Evolutionary conservation across 2,888 invertebrate genomes (phyloP), one percentile per base, ranked within the genome.

Genomic region (Desoria tigrina): DNA sequence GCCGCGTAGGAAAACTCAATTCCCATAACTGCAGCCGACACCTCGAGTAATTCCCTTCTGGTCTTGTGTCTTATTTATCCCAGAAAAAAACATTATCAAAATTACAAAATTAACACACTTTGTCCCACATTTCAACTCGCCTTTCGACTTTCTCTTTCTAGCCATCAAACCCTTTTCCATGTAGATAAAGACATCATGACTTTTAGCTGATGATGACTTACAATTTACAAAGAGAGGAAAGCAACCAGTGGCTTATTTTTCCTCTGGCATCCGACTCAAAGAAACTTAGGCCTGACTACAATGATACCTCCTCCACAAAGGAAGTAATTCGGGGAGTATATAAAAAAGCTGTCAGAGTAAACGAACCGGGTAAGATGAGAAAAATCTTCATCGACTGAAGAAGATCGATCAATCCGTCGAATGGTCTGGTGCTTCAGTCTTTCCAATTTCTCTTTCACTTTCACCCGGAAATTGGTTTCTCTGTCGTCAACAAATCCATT

Each of bases 1-100:
- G 95, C 96, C 0, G 97, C 94, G 79, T 97, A 97, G 0, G 96
- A 94, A 81, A 97, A 94, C 80, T 97, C 96, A 1, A 72, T 95
- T 1, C 97, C 96, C 90, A 94, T 95, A 0, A 97, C 95, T 0
- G 94, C 94, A 0, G 94, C 90, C 23, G 94, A 95, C 72, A 96
- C 87, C 11, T 92, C 84, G 73, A 94, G 86, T 74, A 96, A 81
- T 79, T 95, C 94, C 57, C 84, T 81, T 21, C 90, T 84, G 16
- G 88, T 88, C 82, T 94, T 94, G 72, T 84, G 83, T 81, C 92
- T 92, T 79, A n/a, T 18, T 16, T 16, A 39, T 39, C n/a, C n/a
- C n/a, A n/a, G n/a, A n/a, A n/a, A 11, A 11, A 32, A 32, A 32
- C 32, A 32, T 4, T 7, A 7, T 32, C 32, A 32, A 32, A 32